Percentiles rank a stretch among this genome's conserved stretches.
Evolutionary conservation across 2,888 invertebrate species (phyloP).

Genomic region (Drosophila merina): DNA sequence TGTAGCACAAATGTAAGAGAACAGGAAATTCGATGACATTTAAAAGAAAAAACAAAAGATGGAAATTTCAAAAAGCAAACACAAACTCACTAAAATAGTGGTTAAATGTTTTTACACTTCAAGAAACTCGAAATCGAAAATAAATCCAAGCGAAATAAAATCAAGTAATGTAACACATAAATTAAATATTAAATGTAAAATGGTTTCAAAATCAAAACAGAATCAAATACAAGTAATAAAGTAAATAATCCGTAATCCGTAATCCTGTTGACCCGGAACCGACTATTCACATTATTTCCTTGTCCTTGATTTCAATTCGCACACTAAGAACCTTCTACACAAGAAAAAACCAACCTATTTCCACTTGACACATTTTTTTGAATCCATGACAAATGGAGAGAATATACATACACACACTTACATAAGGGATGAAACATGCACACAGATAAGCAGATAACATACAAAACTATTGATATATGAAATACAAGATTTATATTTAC

Average conservation of each 20-base stretch:
- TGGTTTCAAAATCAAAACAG: slow-evolving; percentile 73
- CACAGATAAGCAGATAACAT: slow-evolving; percentile 56
- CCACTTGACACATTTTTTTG: slow-evolving; percentile 3
- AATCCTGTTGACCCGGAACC: slow-evolving; percentile 23
- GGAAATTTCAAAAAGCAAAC: slow-evolving; percentile 14
- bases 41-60: slow-evolving; percentile 3
- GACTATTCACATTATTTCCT: slow-evolving; percentile 35
- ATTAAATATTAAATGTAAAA: slow-evolving; percentile 69
- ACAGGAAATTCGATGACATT: slow-evolving; percentile 19
- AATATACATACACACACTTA: neutral
- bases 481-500: slow-evolving; percentile 48
- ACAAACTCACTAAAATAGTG: slow-evolving; percentile 5
- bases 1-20: slow-evolving; percentile 43
- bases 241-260: slow-evolving; percentile 24
- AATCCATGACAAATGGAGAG: slow-evolving; percentile 6
- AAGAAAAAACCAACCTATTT: no score
- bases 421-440: slow-evolving; percentile 47
- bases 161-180: slow-evolving; percentile 29
- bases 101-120: slow-evolving; percentile 33
- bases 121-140: slow-evolving; percentile 16
- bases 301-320: slow-evolving; percentile 14
- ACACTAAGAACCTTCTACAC: slow-evolving; percentile 20
- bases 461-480: slow-evolving; percentile 28
- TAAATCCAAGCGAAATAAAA: slow-evolving; percentile 26
- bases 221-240: slow-evolving; percentile 32